phyloP scores from a whole-genome alignment of 2,797 vertebrate genomes.

The Arvicola amphibius region DNA sequence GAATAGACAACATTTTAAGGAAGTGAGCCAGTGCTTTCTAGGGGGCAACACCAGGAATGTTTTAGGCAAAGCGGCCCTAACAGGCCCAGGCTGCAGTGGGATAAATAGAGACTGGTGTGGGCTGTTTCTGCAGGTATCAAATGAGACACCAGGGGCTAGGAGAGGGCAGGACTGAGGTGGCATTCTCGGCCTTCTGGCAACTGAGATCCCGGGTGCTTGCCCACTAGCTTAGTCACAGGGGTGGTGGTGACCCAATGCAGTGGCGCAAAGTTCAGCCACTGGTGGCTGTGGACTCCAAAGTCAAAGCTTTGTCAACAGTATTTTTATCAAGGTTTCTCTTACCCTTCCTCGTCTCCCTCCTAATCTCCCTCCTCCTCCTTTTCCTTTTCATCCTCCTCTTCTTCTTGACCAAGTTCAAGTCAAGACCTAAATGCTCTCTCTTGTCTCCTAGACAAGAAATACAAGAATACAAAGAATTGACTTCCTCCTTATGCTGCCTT shows the following conservation, averaged over 20 bases:
- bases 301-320: not conserved
- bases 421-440: not conserved
- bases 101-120: not conserved
- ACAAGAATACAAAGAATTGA: not conserved
- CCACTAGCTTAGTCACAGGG: not conserved
- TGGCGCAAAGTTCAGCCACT: not conserved
- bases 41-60: not conserved
- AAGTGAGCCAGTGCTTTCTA: not conserved
- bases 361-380: fast-evolving
- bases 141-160: not conserved
- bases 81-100: too few species aligned
- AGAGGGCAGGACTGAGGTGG: not conserved
- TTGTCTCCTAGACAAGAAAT: not conserved
- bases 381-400: not conserved
- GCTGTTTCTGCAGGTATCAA: not conserved
- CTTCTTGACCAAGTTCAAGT: conserved; percentile 35
- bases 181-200: not conserved
- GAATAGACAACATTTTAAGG: not conserved
- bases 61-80: not conserved
- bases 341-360: fast-evolving
- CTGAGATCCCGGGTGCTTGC: not conserved
- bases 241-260: not conserved
- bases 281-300: not conserved
- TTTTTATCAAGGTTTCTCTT: not conserved
- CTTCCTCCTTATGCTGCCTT: not conserved